These are phyloP conservation scores for Apteryx owenii DNA, from an alignment of 2,113 vertebrate genomes.

Conservation along the genomic window DNA sequence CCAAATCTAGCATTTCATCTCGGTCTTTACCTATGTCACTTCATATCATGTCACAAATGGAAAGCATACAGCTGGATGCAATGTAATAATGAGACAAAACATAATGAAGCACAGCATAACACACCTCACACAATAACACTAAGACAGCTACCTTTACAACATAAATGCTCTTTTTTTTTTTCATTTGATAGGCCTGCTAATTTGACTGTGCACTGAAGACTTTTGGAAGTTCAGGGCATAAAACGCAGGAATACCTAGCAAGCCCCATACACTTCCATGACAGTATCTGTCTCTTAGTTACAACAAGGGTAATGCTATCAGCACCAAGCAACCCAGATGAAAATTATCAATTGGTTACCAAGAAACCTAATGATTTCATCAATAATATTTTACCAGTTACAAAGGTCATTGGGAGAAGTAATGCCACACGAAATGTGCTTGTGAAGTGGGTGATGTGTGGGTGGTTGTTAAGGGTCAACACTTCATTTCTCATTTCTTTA, in stretches of 20 bases:
- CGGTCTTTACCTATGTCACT: not conserved
- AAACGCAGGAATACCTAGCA: conserved; percentile 15
- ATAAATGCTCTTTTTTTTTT: not conserved
- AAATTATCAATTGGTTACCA: conserved; percentile 62
- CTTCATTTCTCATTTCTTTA: conserved; percentile 56
- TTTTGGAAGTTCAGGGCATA: conserved; percentile 17
- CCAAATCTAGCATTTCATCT: not conserved
- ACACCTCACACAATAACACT: not conserved
- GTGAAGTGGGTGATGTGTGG: conserved; percentile 30
- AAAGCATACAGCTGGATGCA: not conserved
- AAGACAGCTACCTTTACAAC: not conserved
- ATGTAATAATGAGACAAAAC: not conserved
- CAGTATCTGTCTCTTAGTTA: conserved; percentile 70
- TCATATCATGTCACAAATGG: not conserved
- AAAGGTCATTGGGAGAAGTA: conserved; percentile 68
- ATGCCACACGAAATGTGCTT: conserved; percentile 27
- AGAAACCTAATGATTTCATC: conserved; percentile 67
- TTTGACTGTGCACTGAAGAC: not conserved
- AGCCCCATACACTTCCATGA: not conserved
- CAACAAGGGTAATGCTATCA: conserved; percentile 73
- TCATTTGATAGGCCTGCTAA: not conserved
- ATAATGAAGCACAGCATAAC: not conserved
- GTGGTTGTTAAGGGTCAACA: conserved; percentile 38
- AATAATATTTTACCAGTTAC: conserved; percentile 60
- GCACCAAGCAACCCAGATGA: conserved; percentile 52